Conservation (phyloP, 2,888 invertebrate species). For the Aphidius colemani region DNA sequence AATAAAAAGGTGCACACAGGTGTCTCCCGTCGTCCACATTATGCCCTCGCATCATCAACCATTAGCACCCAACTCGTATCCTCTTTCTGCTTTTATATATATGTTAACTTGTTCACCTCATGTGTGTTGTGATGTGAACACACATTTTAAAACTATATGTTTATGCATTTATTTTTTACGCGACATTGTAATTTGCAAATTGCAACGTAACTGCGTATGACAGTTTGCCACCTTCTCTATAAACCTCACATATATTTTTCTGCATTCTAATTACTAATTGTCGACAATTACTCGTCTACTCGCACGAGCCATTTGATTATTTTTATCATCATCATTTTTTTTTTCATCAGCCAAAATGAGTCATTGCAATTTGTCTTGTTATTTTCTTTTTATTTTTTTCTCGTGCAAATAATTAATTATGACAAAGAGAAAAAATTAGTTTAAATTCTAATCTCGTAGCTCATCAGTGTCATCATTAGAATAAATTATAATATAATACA, state of each 20-base stretch:
- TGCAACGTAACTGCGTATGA: slow-evolving; percentile 12
- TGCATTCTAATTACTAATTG: slow-evolving; percentile 20
- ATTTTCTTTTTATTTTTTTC: too few relatives aligned
- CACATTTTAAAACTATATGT: too few relatives aligned
- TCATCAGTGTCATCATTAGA: too few relatives aligned
- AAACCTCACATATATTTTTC: not conserved
- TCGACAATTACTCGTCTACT: not conserved
- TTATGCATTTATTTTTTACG: not conserved
- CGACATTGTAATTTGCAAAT: slow-evolving; percentile 20
- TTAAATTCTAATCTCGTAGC: too few relatives aligned
- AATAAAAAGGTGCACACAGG: not conserved
- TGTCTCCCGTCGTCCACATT: slow-evolving; percentile 12
- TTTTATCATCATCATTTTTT: too few relatives aligned
- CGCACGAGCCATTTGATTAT: slow-evolving; percentile 11
- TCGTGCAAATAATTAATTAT: too few relatives aligned
- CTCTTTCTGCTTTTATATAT: not conserved
- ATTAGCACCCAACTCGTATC: not conserved
- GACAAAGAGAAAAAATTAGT: too few relatives aligned
- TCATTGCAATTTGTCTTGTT: too few relatives aligned
- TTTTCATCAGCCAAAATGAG: too few relatives aligned
- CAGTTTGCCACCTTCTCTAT: slow-evolving; percentile 16
- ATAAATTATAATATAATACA: too few relatives aligned
- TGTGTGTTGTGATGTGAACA: too few relatives aligned
- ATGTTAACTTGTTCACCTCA: not conserved
- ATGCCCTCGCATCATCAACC: slow-evolving; percentile 11